A percentile compares a stretch with the other conserved stretches of the same genome.
These are phyloP conservation scores for Phylloscopus collybita DNA, from an alignment of 2,797 vertebrate species.

Conservation along the genomic window DNA sequence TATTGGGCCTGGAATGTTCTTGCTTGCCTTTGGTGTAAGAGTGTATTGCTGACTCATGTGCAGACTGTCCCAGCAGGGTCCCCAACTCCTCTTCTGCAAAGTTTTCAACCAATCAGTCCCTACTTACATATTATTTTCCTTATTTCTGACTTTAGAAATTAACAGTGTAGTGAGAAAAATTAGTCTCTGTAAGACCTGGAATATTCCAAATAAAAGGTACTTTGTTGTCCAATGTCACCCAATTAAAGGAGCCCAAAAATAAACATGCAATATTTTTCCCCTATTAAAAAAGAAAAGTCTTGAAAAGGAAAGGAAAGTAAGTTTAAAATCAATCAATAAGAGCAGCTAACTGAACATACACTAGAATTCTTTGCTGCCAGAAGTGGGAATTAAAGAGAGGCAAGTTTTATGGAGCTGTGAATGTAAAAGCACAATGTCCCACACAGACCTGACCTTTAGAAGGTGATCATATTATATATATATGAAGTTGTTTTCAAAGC, in stretches of 20 bases:
- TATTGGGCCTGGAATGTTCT: neutral
- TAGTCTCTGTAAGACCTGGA: neutral
- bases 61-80: neutral
- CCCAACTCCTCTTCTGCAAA: neutral
- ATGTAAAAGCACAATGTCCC: neutral
- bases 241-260: neutral
- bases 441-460: neutral
- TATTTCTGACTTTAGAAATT: neutral
- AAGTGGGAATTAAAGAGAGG: neutral
- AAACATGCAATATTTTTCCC: rapidly evolving
- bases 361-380: neutral
- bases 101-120: neutral
- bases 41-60: neutral
- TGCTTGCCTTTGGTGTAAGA: rapidly evolving
- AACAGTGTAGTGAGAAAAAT: neutral
- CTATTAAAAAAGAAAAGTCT: neutral
- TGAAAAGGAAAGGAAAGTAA: neutral
- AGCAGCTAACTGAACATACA: neutral
- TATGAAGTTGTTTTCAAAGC: neutral
- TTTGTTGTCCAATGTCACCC: neutral
- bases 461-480: neutral
- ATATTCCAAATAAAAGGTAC: neutral
- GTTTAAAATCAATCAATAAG: neutral
- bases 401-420: neutral
- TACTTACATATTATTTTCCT: neutral